Base-by-base conservation (phyloP, 2,888 invertebrate species). In the Rambutsinella grinnellia region DNA sequence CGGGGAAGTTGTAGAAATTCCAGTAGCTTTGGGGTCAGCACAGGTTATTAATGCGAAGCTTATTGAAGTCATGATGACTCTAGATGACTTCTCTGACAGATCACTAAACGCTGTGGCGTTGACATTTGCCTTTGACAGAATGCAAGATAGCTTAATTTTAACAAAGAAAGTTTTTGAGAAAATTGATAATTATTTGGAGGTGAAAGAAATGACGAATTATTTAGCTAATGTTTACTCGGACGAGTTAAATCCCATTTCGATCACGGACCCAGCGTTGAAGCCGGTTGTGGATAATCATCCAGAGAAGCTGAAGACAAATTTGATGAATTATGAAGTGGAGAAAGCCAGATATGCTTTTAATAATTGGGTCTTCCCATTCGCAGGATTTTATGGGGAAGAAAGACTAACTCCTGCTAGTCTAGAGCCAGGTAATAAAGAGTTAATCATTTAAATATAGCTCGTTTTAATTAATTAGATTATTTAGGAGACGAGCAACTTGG, bases 331-430 rank as follows among this genome's bases (percentile, higher is more conserved):
- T 2, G 65, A 74, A n/a, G 3, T 24, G 1, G 13, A 58, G n/a
- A 51, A n/a, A 15, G 67, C 75, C 1, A 10, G 24, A 6, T 28
- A 36, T 5, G 56, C 61, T 0, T 60, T 67, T 47, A 58, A 51
- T 10, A 60, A 68, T 24, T 75, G 65, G 65, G 56, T 53, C 2
- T 75, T 67, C 46, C 75, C 75, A 13, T 75, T 75, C 47, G 75
- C 67, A 23, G 51, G 60, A n/a, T 28, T 60, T 10, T 51, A 68
- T 21, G 6, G 26, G 15, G 54, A 21, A 13, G 19, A 60, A 5
- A 15, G n/a, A 17, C 21, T n/a, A 6, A 19, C 26, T 24, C 57
- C 26, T 28, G 5, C 15, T 27, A 23, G n/a, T 28, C 15, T 17
- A 24, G 23, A 26, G 13, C 13, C 15, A 56, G 3, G 17, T 8